Conservation (phyloP, 2,888 invertebrate species). For the Metallyticus violacea region DNA sequence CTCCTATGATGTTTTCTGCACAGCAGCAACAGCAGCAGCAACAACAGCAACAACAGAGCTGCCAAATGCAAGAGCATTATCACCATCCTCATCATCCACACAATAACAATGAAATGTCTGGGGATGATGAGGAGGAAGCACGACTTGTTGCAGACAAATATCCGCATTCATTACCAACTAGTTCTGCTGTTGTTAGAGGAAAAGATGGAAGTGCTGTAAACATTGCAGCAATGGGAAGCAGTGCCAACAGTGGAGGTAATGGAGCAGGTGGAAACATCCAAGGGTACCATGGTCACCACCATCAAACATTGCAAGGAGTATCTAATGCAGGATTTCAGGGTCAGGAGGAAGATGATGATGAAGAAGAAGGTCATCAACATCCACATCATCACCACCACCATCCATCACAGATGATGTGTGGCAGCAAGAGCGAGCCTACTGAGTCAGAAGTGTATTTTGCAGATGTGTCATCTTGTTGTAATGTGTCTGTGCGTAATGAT, state of each 20-base stretch:
- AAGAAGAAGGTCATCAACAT: background rate
- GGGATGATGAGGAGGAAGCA: slow-evolving; percentile 9
- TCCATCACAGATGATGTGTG: background rate
- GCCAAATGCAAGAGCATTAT: slow-evolving; percentile 15
- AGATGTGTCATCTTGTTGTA: slow-evolving; percentile 76
- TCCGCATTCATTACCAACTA: slow-evolving; percentile 9
- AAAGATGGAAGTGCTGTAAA: slow-evolving; percentile 10
- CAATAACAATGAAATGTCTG: background rate
- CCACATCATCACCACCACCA: background rate
- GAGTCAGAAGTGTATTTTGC: slow-evolving; percentile 85
- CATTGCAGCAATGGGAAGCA: background rate
- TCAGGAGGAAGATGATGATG: slow-evolving; percentile 50
- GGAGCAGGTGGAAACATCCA: background rate
- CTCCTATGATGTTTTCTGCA: background rate
- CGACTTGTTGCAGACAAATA: slow-evolving; percentile 5
- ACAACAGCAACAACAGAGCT: background rate
- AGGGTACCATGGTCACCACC: slow-evolving; percentile 11
- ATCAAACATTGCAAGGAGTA: slow-evolving; percentile 51
- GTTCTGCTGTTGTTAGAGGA: slow-evolving; percentile 7
- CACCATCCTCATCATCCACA: background rate
- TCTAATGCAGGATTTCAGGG: slow-evolving; percentile 76
- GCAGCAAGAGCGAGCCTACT: slow-evolving; percentile 53
- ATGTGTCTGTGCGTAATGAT: slow-evolving; percentile 61
- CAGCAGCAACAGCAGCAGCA: background rate
- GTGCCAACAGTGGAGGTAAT: slow-evolving; percentile 10